Conservation (phyloP, 2,113 vertebrate species). For the Acanthochromis polyacanthus region DNA sequence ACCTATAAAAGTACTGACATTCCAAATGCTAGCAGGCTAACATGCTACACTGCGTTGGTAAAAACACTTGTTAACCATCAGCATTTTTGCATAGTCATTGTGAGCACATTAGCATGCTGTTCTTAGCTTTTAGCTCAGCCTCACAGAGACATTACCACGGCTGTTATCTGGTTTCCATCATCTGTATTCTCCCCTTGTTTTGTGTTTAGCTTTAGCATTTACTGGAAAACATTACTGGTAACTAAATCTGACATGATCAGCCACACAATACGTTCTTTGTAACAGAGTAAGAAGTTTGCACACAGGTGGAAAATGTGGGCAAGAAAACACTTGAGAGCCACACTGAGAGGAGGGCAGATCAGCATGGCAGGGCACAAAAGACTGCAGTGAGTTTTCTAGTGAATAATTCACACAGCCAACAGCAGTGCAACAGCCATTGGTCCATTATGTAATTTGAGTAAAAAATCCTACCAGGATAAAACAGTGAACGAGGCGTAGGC, state of each 20-base stretch:
- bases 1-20: too few relatives aligned
- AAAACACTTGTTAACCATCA: too few relatives aligned
- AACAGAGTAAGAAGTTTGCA: constrained; percentile 15
- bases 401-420: constrained; percentile 67
- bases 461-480: constrained; percentile 66
- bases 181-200: not conserved
- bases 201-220: not conserved
- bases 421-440: constrained; percentile 35
- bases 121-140: too few relatives aligned
- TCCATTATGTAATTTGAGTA: constrained; percentile 74
- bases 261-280: not conserved
- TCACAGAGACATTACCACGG: not conserved
- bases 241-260: not conserved
- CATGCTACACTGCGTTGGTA: too few relatives aligned
- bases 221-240: not conserved
- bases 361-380: constrained; percentile 25
- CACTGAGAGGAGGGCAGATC: constrained; percentile 20
- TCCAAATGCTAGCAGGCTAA: too few relatives aligned
- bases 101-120: not conserved
- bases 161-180: too few relatives aligned
- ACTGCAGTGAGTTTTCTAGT: constrained; percentile 19
- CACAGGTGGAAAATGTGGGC: constrained; percentile 37
- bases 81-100: too few relatives aligned
- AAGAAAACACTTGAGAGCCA: constrained; percentile 35
- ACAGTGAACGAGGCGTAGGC: constrained; percentile 69